A percentile compares a stretch with the other conserved stretches of the same genome.
Evolutionary conservation across 2,797 vertebrate genomes (phyloP).

Genomic region (Erpetoichthys calabaricus): DNA sequence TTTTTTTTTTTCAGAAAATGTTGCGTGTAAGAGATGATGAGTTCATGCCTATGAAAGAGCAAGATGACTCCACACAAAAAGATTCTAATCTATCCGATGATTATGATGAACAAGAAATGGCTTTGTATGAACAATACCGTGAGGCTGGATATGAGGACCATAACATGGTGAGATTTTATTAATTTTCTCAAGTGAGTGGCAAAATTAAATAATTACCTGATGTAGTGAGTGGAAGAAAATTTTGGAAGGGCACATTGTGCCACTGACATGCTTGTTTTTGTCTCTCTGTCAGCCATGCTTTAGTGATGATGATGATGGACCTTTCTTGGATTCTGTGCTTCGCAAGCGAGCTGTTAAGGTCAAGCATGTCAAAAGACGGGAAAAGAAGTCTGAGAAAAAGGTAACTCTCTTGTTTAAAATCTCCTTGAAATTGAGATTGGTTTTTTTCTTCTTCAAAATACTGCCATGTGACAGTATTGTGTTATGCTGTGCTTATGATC

Average conservation of each 20-base stretch:
- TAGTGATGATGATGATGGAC: constrained; percentile 75
- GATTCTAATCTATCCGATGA: constrained; percentile 69
- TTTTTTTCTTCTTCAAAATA: too few species aligned
- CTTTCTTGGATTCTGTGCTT: constrained; percentile 61
- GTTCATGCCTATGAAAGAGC: constrained; percentile 55
- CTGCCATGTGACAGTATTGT: too few species aligned
- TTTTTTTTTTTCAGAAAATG: constrained; percentile 58
- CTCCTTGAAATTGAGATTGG: too few species aligned
- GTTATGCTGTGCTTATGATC: background rate
- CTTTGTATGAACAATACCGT: constrained; percentile 73
- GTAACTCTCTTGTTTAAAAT: constrained; percentile 28
- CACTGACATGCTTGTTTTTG: background rate
- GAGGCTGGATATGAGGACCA: constrained; percentile 58
- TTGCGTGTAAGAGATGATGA: constrained; percentile 78
- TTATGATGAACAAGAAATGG: constrained; percentile 72
- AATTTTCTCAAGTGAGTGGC: too few species aligned
- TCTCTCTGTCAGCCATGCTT: constrained; percentile 55
- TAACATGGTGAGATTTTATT: constrained; percentile 31
- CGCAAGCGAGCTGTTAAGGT: constrained; percentile 86
- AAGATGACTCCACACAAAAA: constrained; percentile 60
- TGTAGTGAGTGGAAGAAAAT: too few species aligned
- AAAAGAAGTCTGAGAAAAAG: constrained; percentile 88
- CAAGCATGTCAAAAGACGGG: constrained; percentile 84
- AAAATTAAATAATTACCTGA: too few species aligned
- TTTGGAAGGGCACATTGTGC: too few species aligned